These are phyloP conservation scores for Forbesichthys papilliferus DNA, from an alignment of 2,113 vertebrate species.

Conservation along the genomic window DNA sequence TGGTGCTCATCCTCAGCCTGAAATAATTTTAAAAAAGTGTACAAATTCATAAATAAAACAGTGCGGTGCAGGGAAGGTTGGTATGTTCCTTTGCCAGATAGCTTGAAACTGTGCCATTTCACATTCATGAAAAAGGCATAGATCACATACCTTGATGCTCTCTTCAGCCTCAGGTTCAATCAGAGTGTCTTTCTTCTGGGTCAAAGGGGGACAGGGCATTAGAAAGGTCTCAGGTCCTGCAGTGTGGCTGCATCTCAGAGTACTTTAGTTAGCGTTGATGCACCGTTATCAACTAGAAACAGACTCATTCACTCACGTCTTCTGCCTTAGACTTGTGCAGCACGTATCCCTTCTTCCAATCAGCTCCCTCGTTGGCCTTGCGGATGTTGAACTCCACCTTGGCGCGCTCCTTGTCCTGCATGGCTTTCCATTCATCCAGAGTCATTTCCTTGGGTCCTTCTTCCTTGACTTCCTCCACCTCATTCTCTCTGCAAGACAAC, in stretches of 20 bases:
- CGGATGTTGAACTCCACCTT: conserved; percentile 99
- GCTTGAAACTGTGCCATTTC: not conserved
- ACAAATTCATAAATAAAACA: not conserved
- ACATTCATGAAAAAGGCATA: no score
- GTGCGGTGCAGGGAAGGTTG: not conserved
- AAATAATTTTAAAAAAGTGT: conserved; percentile 67
- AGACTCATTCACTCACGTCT: conserved; percentile 76
- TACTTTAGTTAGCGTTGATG: no score
- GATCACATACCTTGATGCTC: conserved; percentile 47
- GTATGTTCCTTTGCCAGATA: not conserved
- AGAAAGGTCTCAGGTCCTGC: not conserved
- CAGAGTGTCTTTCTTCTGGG: conserved; percentile 58
- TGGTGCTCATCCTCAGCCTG: conserved; percentile 89
- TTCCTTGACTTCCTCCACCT: conserved; percentile 95
- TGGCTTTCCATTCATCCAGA: conserved; percentile 98
- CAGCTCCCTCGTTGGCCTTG: conserved; percentile 94
- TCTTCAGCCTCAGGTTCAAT: conserved; percentile 61
- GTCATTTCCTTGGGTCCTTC: conserved; percentile 99
- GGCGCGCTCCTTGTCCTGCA: conserved; percentile 95
- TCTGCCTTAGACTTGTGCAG: conserved; percentile 97
- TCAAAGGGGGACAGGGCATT: conserved; percentile 3
- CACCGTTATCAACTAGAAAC: no score
- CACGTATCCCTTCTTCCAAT: conserved; percentile 97
- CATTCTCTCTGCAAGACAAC: conserved; percentile 84
- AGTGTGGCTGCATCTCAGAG: no score